Evolutionary conservation across 2,888 invertebrate species (phyloP).

Genomic region (Spodoptera littoralis): DNA sequence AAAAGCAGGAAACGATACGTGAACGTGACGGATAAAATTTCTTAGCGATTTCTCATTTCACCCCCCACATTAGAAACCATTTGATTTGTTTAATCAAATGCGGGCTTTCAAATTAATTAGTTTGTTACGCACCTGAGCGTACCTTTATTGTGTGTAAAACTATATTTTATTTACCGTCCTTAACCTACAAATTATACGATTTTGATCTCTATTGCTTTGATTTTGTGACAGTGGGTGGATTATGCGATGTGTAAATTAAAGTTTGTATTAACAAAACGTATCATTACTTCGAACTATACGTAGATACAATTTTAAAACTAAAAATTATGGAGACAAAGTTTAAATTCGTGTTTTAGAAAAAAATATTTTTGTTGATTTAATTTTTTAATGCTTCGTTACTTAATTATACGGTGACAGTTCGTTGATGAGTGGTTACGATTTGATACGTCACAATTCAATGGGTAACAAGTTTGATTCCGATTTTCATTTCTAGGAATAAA

Average conservation of each 20-base stretch:
- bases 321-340: slow-evolving; percentile 23
- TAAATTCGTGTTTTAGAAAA: slow-evolving; percentile 22
- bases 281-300: slow-evolving; percentile 49
- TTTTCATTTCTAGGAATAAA: slow-evolving; percentile 53
- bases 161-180: slow-evolving; percentile 21
- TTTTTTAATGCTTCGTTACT: slow-evolving; percentile 54
- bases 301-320: slow-evolving; percentile 38
- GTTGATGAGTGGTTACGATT: slow-evolving; percentile 64
- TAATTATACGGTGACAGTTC: slow-evolving; percentile 76
- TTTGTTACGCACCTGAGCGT: slow-evolving; percentile 88
- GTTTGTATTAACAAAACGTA: slow-evolving; percentile 33
- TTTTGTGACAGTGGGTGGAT: background rate
- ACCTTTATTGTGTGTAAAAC: slow-evolving; percentile 72
- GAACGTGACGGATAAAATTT: slow-evolving; percentile 88
- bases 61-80: slow-evolving; percentile 82
- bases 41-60: slow-evolving; percentile 88
- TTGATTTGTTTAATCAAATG: slow-evolving; percentile 89
- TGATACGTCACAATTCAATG: slow-evolving; percentile 68
- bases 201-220: background rate
- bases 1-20: slow-evolving; percentile 82
- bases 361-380: slow-evolving; percentile 55
- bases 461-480: slow-evolving; percentile 60
- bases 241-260: slow-evolving; percentile 17
- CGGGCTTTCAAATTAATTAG: slow-evolving; percentile 88
- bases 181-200: slow-evolving; percentile 16